Percentiles rank a stretch among this genome's conserved stretches.
phyloP scores from a whole-genome alignment of 2,113 vertebrate genomes.

The Pluvianellus socialis region DNA sequence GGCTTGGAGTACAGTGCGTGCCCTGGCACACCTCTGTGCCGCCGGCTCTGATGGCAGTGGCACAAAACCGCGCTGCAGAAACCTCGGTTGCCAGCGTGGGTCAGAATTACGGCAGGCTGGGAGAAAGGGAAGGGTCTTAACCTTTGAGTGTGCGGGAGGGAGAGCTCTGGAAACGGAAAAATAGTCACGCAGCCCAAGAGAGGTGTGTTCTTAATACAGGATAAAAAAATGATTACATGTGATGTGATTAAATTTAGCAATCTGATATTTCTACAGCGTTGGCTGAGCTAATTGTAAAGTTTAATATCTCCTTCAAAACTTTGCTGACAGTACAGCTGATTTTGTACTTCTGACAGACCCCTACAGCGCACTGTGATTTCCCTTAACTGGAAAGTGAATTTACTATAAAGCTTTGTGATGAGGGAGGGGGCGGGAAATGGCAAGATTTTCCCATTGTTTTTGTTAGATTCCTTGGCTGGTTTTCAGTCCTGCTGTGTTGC shows the following conservation, averaged over 20 bases:
- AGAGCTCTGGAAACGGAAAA: background rate
- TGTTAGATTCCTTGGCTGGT: background rate
- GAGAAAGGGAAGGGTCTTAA: background rate
- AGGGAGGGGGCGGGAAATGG: background rate
- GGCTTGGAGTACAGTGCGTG: background rate
- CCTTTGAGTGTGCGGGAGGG: accelerated
- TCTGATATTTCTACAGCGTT: background rate
- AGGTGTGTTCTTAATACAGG: background rate
- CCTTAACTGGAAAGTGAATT: background rate
- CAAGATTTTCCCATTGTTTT: background rate
- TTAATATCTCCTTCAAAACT: background rate
- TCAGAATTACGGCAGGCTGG: accelerated
- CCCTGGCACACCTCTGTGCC: background rate
- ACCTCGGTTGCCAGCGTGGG: background rate
- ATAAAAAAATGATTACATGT: background rate
- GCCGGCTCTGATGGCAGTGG: background rate
- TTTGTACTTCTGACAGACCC: background rate
- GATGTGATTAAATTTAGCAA: background rate
- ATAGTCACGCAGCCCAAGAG: background rate
- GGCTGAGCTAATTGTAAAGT: background rate
- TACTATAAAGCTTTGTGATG: background rate
- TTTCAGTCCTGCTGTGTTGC: background rate
- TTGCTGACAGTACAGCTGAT: background rate
- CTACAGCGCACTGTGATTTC: background rate
- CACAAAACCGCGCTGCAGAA: background rate